Conservation (phyloP, 2,888 invertebrate species). For the Hydropsyche betteni region DNA sequence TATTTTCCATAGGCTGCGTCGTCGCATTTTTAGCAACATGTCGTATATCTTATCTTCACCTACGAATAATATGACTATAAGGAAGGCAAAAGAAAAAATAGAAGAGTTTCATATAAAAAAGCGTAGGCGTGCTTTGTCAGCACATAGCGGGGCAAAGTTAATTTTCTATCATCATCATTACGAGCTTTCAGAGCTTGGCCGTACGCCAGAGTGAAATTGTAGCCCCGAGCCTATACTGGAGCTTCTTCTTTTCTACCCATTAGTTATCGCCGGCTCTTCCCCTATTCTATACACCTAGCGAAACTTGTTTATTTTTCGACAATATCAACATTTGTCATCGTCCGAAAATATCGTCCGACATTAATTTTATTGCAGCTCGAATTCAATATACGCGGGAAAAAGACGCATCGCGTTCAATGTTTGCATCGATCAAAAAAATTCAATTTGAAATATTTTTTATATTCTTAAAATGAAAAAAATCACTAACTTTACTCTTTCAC, state of each 20-base stretch:
- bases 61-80: slow-evolving; percentile 41
- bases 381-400: neutral
- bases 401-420: neutral
- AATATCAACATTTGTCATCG: slow-evolving; percentile 46
- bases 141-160: slow-evolving; percentile 43
- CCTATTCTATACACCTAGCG: slow-evolving; percentile 12
- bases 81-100: slow-evolving; percentile 33
- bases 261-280: slow-evolving; percentile 32
- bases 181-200: slow-evolving; percentile 47
- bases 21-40: neutral
- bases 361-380: slow-evolving; percentile 44
- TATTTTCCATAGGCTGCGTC: too few relatives aligned
- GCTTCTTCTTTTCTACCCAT: slow-evolving; percentile 34
- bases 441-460: neutral
- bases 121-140: slow-evolving; percentile 33
- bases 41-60: slow-evolving; percentile 38
- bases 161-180: slow-evolving; percentile 50
- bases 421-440: neutral
- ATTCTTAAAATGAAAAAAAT: too few relatives aligned
- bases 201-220: slow-evolving; percentile 45
- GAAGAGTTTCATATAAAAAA: slow-evolving; percentile 30
- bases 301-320: slow-evolving; percentile 48
- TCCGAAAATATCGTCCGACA: slow-evolving; percentile 41
- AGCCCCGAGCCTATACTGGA: slow-evolving; percentile 26
- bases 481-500: too few relatives aligned